Evolutionary conservation across 2,888 invertebrate species (phyloP).

Genomic region (Norana najaformis): DNA sequence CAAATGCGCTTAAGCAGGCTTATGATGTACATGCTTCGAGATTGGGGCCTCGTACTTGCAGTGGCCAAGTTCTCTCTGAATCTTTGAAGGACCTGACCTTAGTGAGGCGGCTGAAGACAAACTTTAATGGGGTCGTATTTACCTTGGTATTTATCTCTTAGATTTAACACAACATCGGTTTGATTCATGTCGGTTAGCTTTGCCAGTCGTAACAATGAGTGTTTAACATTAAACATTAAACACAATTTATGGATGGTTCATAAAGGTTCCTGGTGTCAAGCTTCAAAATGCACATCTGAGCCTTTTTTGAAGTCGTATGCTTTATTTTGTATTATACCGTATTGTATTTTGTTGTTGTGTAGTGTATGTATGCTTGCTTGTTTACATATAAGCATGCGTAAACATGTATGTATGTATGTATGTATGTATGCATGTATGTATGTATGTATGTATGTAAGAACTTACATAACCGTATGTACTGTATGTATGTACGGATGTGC

Average conservation of each 20-base stretch:
- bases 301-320: too few species aligned
- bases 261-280: too few species aligned
- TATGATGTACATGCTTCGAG: too few species aligned
- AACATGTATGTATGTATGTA: background rate
- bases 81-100: too few species aligned
- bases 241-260: too few species aligned
- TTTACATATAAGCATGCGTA: background rate
- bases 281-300: too few species aligned
- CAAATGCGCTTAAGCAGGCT: too few species aligned
- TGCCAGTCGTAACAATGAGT: background rate
- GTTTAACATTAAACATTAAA: background rate
- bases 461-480: background rate
- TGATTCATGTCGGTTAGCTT: background rate
- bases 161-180: background rate
- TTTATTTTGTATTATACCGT: too few species aligned
- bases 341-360: too few species aligned
- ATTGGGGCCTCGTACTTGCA: too few species aligned
- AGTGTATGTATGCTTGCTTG: too few species aligned
- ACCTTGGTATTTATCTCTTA: conserved; percentile 16
- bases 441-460: background rate
- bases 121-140: background rate
- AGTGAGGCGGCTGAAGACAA: background rate
- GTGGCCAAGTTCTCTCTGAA: too few species aligned
- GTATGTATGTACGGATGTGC: background rate
- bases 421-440: background rate